Percentiles rank a stretch among this genome's conserved stretches.
Conservation (phyloP, 2,888 invertebrate species). For the Drosophila picticornis region DNA sequence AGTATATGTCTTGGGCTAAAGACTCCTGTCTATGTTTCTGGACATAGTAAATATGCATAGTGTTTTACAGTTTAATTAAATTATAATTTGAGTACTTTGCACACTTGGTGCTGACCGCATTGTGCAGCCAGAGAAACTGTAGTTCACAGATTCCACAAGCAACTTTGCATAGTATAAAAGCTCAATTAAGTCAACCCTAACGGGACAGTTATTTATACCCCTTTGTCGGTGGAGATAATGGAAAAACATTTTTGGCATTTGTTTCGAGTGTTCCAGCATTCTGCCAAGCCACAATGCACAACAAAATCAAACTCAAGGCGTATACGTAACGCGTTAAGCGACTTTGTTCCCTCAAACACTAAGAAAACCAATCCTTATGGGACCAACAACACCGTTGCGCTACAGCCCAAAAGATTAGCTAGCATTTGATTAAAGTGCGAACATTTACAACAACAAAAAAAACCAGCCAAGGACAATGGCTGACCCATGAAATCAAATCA, state of each 20-base stretch:
- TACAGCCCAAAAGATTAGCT: slow-evolving; percentile 73
- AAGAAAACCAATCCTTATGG: slow-evolving; percentile 57
- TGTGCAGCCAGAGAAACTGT: slow-evolving; percentile 8
- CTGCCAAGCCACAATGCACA: slow-evolving; percentile 10
- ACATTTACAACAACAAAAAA: slow-evolving; percentile 53
- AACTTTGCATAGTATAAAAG: slow-evolving; percentile 27
- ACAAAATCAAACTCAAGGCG: slow-evolving; percentile 25
- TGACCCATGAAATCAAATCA: slow-evolving; percentile 61
- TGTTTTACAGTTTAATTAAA: slow-evolving; percentile 74
- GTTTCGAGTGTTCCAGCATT: slow-evolving; percentile 3
- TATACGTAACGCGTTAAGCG: slow-evolving; percentile 70
- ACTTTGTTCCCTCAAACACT: slow-evolving; percentile 36
- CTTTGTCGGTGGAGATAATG: slow-evolving; percentile 9
- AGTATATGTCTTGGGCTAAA: slow-evolving; percentile 18
- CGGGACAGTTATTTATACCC: slow-evolving; percentile 27
- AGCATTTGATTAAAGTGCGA: slow-evolving; percentile 79
- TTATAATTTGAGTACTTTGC: slow-evolving; percentile 68
- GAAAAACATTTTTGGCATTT: slow-evolving; percentile 21
- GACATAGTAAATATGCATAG: slow-evolving; percentile 55
- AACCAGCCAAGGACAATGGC: slow-evolving; percentile 49
- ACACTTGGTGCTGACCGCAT: slow-evolving; percentile 36
- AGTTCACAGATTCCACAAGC: slow-evolving; percentile 41
- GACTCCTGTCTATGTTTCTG: slow-evolving; percentile 36
- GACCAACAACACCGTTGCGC: slow-evolving; percentile 19
- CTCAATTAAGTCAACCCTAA: slow-evolving; percentile 57